These are phyloP conservation scores for Gymnocheta viridis DNA, from an alignment of 2,888 invertebrate species.

Conservation along the genomic window DNA sequence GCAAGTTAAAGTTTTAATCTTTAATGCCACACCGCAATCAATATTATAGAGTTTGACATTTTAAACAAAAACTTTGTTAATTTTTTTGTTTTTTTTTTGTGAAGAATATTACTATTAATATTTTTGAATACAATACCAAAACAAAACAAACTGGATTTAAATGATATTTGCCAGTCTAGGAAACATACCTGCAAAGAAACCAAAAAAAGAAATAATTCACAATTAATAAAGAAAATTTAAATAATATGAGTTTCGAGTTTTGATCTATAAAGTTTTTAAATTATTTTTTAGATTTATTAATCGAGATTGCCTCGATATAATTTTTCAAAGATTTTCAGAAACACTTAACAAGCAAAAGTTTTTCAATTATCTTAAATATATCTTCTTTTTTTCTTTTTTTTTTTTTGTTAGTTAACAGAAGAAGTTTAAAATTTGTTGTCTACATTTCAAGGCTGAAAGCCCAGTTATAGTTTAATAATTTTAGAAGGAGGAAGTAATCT, in stretches of 20 bases:
- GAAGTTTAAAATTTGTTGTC: constrained; percentile 4
- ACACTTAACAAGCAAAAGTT: too few species aligned
- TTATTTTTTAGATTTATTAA: too few species aligned
- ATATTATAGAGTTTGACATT: constrained; percentile 61
- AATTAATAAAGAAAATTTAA: constrained; percentile 19
- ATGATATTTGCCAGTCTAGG: constrained; percentile 37
- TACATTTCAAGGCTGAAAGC: constrained; percentile 19
- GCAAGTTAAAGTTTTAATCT: not conserved
- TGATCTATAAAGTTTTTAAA: not conserved
- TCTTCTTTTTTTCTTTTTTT: too few species aligned
- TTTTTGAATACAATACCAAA: constrained; percentile 23
- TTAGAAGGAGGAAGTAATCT: constrained; percentile 5
- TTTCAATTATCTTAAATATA: not conserved
- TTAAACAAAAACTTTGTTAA: constrained; percentile 28
- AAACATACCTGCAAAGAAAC: constrained; percentile 62
- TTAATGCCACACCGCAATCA: constrained; percentile 63
- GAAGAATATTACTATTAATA: not conserved
- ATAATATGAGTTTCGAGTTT: not conserved
- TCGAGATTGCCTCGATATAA: too few species aligned
- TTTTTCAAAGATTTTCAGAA: too few species aligned
- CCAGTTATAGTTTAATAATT: constrained; percentile 21
- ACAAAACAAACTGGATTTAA: constrained; percentile 1
- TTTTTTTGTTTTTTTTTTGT: constrained; percentile 1
- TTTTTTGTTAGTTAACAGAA: too few species aligned
- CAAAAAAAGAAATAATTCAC: constrained; percentile 27